Conservation (phyloP, 53 echinoderm and acorn worm species). For the Actinopyga echinites region DNA sequence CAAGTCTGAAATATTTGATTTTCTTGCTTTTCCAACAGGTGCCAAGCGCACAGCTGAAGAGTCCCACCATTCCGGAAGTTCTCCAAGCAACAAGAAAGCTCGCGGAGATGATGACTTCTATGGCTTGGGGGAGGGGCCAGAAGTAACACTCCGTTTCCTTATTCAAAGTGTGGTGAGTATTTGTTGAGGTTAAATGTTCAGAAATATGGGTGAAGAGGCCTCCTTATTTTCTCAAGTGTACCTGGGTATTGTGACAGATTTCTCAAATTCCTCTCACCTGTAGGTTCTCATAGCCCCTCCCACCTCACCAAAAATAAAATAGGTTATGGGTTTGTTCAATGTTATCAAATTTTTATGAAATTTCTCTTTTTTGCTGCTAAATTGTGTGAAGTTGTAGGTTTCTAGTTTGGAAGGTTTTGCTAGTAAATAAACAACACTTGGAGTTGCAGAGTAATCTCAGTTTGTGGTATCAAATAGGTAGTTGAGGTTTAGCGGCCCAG, state of each 20-base stretch:
- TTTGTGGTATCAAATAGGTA: no score
- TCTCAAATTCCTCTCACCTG: background rate
- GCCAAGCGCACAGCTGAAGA: slow-evolving; percentile 25
- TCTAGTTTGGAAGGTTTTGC: no score
- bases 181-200: no score
- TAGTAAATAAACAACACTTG: no score
- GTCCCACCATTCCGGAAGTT: background rate
- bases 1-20: background rate
- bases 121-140: slow-evolving; percentile 12
- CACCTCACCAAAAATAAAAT: background rate
- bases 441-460: no score
- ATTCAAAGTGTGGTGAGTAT: slow-evolving; percentile 13
- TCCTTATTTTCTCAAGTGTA: no score
- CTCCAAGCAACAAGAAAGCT: slow-evolving; percentile 26
- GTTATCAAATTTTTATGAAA: no score
- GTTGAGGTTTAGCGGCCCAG: no score
- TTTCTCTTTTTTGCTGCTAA: no score
- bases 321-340: background rate
- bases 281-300: background rate
- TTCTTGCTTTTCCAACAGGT: background rate
- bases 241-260: background rate
- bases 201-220: no score
- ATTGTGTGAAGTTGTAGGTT: no score
- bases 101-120: slow-evolving; percentile 21
- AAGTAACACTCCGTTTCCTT: slow-evolving; percentile 20